Percentiles rank a stretch among this genome's conserved stretches.
phyloP scores from a whole-genome alignment of 2,888 invertebrate genomes.

The Drosophila helvetica region DNA sequence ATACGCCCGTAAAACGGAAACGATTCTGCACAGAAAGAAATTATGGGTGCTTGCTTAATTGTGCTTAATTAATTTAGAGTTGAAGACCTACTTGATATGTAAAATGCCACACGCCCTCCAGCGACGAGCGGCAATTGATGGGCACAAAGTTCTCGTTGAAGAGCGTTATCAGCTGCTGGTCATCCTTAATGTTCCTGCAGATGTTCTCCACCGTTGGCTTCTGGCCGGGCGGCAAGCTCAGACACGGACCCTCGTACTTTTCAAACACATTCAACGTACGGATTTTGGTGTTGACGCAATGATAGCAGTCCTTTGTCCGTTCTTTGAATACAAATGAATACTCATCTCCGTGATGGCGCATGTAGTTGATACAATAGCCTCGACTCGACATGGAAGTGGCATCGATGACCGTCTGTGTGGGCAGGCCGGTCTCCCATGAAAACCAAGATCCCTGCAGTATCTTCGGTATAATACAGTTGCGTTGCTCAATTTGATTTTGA shows the following conservation, averaged over 20 bases:
- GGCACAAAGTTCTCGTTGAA: constrained; percentile 96
- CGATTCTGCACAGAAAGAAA: constrained; percentile 86
- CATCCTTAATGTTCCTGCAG: constrained; percentile 89
- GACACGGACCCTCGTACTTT: constrained; percentile 93
- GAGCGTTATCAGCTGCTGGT: constrained; percentile 92
- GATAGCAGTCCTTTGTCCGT: constrained; percentile 87
- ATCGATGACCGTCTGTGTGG: constrained; percentile 93
- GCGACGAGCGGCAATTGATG: constrained; percentile 94
- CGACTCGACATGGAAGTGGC: constrained; percentile 90
- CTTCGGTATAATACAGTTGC: constrained; percentile 89
- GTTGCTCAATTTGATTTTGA: constrained; percentile 66
- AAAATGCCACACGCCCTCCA: constrained; percentile 99
- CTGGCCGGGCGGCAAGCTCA: constrained; percentile 87
- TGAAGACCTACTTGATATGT: constrained; percentile 87
- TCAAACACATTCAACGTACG: constrained; percentile 95
- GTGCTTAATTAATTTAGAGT: constrained; percentile 1
- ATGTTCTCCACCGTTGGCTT: constrained; percentile 90
- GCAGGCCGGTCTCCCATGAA: constrained; percentile 93
- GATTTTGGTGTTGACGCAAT: constrained; percentile 93
- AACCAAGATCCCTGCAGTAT: constrained; percentile 95
- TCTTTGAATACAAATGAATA: constrained; percentile 92
- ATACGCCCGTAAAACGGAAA: constrained; percentile 95
- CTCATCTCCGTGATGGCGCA: constrained; percentile 90
- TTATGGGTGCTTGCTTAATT: constrained; percentile 2
- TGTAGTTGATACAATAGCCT: constrained; percentile 89